These are phyloP conservation scores for Cerceris rybyensis DNA, from an alignment of 2,888 invertebrate genomes.

Conservation along the genomic window DNA sequence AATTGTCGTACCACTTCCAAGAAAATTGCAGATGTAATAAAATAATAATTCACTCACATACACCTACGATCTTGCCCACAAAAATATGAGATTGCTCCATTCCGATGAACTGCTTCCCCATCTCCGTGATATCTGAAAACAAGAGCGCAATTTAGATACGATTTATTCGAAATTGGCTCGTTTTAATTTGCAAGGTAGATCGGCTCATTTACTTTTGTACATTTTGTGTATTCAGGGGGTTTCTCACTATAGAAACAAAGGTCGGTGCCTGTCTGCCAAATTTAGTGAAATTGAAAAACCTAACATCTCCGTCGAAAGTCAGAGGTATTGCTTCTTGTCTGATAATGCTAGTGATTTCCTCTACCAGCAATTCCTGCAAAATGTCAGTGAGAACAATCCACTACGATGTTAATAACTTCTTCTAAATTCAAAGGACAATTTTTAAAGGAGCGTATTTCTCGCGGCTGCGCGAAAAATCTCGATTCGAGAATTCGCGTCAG, in stretches of 20 bases:
- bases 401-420: not conserved
- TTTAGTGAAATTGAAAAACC: conserved; percentile 85
- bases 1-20: too few relatives aligned
- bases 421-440: not conserved
- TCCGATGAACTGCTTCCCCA: conserved; percentile 78
- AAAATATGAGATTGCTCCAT: conserved; percentile 85
- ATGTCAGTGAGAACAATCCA: not conserved
- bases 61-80: conserved; percentile 85
- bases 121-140: conserved; percentile 69
- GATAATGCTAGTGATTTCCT: conserved; percentile 82
- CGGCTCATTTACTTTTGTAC: conserved; percentile 81
- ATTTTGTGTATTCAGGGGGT: conserved; percentile 84
- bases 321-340: conserved; percentile 84
- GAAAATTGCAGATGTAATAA: not conserved
- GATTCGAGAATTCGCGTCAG: conserved; percentile 12
- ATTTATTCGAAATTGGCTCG: not conserved
- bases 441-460: not conserved
- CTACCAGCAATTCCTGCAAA: conserved; percentile 83
- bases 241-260: conserved; percentile 85
- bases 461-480: conserved; percentile 1
- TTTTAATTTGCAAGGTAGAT: not conserved
- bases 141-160: not conserved
- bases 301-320: conserved; percentile 85
- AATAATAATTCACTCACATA: conserved; percentile 81
- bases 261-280: conserved; percentile 84